Evolutionary conservation across 2,888 invertebrate species (phyloP), one percentile per base, ranked within the genome.

Genomic region (Diplolepis rosae): DNA sequence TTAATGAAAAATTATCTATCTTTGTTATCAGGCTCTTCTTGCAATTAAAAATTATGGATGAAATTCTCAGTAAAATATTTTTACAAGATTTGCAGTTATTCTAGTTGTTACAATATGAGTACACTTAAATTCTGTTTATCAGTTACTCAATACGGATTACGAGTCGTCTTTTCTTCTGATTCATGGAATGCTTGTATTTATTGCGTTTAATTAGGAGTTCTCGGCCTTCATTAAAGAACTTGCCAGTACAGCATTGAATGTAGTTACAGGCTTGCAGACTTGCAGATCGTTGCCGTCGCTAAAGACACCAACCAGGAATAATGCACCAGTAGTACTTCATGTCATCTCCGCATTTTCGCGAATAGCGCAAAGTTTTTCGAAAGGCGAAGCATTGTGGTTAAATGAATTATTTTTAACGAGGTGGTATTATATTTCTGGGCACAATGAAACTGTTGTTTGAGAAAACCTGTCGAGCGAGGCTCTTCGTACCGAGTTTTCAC

Each of bases 391-490:
- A 80, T 80, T 78, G 80, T 80, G 76, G 77, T 78, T 82, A 86
- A 86, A 83, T 82, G 84, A 84, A 84, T 86, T 84, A 86, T 85
- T 85, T 84, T 85, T 84, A 85, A 85, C 84, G 85, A 85, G 81
- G 79, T 81, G 77, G 80, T 79, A 84, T 85, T 85, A 82, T 85
- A 72, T 78, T 73, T 68, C 54, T 76, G 52, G 70, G 73, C 78
- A 83, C 84, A 84, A 82, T 84, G 77, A 73, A 75, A 78, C 79
- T 81, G 80, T 83, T 81, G 74, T 71, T 75, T 76, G 81, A 77
- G 68, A 74, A 80, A 82, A 76, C 82, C 76, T 79, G 79, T 74
- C 78, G 74, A 77, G 77, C 80, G 74, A 79, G 69, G 56, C 61
- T 68, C 54, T 65, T 27, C 27, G 56, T 68, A 42, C 42, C 39